phyloP scores from a whole-genome alignment of 2,113 vertebrate genomes.

The Lepus americanus region DNA sequence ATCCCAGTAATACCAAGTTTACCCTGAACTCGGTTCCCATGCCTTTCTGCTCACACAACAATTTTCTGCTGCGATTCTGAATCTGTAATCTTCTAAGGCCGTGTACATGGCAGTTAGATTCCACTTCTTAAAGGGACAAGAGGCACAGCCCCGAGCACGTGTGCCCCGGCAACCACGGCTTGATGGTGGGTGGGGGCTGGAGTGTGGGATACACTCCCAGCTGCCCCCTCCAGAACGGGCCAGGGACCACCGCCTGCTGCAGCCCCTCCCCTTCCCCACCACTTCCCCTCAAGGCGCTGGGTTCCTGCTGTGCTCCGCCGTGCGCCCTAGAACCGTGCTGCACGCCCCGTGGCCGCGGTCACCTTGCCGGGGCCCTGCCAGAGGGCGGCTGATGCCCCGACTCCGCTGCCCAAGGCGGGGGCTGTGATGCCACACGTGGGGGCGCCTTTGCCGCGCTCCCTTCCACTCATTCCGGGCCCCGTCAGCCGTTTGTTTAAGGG shows the following conservation, averaged over 20 bases:
- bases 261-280: neutral
- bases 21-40: neutral
- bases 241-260: neutral
- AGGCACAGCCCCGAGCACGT: neutral
- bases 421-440: neutral
- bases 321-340: neutral
- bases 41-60: neutral
- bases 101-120: neutral
- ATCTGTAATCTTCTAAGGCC: constrained; percentile 12
- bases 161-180: no score
- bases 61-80: neutral
- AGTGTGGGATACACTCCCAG: neutral
- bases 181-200: neutral
- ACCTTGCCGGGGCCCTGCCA: neutral
- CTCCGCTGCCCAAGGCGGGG: neutral
- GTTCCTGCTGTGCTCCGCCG: neutral
- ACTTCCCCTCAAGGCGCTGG: constrained; percentile 27
- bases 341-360: neutral
- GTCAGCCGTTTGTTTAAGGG: constrained; percentile 4
- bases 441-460: neutral
- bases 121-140: neutral
- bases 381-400: neutral
- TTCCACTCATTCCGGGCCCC: neutral
- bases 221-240: no score
- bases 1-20: neutral